Evolutionary conservation across 2,113 vertebrate species (phyloP).

Genomic region (Mobula birostris): DNA sequence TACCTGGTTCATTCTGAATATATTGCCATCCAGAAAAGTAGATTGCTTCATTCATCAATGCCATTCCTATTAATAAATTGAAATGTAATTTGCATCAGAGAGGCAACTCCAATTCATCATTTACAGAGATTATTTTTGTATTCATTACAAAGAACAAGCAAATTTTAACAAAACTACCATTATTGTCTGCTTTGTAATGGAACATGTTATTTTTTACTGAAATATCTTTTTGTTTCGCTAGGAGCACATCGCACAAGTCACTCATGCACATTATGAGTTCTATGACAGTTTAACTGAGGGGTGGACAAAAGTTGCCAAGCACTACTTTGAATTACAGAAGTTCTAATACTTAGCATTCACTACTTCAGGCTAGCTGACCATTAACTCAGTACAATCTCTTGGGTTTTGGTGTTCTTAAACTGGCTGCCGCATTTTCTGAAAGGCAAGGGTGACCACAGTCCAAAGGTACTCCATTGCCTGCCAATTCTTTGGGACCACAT

Average conservation of each 20-base stretch:
- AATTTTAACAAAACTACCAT: background rate
- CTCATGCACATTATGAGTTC: background rate
- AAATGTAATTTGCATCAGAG: background rate
- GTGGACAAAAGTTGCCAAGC: background rate
- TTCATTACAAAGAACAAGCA: background rate
- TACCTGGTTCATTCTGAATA: background rate
- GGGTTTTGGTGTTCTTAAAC: too few species aligned
- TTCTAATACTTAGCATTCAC: too few species aligned
- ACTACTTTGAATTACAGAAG: too few species aligned
- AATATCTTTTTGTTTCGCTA: background rate
- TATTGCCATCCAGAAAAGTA: constrained; percentile 1
- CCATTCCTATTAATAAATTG: background rate
- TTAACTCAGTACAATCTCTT: too few species aligned
- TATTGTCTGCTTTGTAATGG: background rate
- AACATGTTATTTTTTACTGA: too few species aligned
- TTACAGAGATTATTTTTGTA: background rate
- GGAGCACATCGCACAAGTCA: background rate
- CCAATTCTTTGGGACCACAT: background rate
- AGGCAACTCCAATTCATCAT: background rate
- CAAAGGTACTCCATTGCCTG: too few species aligned
- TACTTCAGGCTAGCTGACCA: too few species aligned
- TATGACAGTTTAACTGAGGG: background rate
- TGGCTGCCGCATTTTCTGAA: too few species aligned
- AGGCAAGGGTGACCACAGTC: too few species aligned
- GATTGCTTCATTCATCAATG: background rate